Conservation (phyloP, 2,888 invertebrate genomes). For the Vesta saturnalis region DNA sequence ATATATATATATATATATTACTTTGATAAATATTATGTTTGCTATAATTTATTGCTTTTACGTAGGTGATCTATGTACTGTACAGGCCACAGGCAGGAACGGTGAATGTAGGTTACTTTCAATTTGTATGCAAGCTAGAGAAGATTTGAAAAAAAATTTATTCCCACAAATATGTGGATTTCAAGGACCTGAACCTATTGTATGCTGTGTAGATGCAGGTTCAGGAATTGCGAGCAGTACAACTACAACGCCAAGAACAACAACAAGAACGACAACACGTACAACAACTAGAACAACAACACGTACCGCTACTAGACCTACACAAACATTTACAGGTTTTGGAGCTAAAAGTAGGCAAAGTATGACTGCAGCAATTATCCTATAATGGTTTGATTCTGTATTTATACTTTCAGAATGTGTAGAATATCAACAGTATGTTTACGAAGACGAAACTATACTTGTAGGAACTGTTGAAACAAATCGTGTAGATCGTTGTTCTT, state of each 20-base stretch:
- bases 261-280: conserved; percentile 20
- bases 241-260: not conserved
- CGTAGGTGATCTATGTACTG: conserved; percentile 38
- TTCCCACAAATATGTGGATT: conserved; percentile 52
- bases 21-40: too few species aligned
- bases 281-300: conserved; percentile 9
- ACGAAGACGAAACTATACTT: conserved; percentile 53
- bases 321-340: conserved; percentile 4
- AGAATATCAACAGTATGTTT: conserved; percentile 61
- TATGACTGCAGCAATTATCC: too few species aligned
- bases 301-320: not conserved
- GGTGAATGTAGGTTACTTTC: conserved; percentile 48
- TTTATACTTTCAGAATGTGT: conserved; percentile 59
- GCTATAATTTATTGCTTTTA: too few species aligned
- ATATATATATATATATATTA: too few species aligned
- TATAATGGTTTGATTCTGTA: conserved; percentile 11
- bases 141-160: conserved; percentile 39
- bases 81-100: conserved; percentile 19
- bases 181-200: conserved; percentile 47
- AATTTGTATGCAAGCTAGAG: conserved; percentile 46
- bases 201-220: conserved; percentile 47
- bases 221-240: not conserved
- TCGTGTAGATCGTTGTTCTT: conserved; percentile 58
- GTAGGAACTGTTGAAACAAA: conserved; percentile 46
- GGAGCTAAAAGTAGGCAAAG: conserved; percentile 44